Conservation (phyloP, 2,113 vertebrate genomes). For the Smithornis capensis region DNA sequence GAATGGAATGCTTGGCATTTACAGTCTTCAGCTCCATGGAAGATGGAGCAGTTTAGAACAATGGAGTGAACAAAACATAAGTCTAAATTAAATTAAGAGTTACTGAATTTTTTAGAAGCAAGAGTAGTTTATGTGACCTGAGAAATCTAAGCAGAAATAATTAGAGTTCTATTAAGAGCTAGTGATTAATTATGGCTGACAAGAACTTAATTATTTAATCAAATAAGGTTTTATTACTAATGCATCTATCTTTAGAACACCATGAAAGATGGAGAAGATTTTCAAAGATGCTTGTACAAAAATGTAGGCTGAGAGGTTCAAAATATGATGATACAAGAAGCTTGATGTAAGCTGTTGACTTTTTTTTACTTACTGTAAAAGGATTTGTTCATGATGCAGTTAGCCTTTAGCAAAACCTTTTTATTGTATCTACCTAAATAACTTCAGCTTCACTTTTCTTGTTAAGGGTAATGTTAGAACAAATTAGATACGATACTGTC, state of each 20-base stretch:
- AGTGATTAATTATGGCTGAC: constrained; percentile 33
- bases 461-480: neutral
- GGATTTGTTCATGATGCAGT: neutral
- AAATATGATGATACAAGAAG: neutral
- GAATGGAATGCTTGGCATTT: neutral
- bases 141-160: constrained; percentile 45
- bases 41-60: neutral
- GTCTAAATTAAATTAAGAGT: neutral
- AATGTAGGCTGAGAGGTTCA: neutral
- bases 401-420: neutral
- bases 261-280: neutral
- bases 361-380: neutral
- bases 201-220: constrained; percentile 50
- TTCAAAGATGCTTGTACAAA: neutral
- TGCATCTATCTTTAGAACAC: constrained; percentile 23
- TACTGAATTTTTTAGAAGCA: neutral
- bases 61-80: neutral
- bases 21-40: neutral
- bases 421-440: neutral
- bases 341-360: neutral
- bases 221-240: constrained; percentile 19
- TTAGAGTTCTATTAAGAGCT: neutral
- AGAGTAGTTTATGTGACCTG: neutral
- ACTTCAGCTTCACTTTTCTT: neutral
- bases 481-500: neutral